Evolutionary conservation across 2,797 vertebrate species (phyloP).

Genomic region (Crenuchus spilurus): DNA sequence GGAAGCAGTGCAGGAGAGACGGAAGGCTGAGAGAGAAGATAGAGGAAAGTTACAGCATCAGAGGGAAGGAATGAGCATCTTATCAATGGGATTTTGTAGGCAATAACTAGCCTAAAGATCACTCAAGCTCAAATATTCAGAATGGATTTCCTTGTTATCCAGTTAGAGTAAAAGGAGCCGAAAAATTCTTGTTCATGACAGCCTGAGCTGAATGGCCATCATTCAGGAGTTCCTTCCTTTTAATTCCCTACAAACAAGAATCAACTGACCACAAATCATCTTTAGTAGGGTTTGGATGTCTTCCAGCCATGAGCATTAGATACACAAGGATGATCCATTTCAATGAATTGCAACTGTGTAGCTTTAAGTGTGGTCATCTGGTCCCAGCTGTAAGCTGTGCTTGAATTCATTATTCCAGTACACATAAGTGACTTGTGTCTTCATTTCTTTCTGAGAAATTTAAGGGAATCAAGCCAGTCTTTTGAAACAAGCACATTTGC

Average conservation of each 20-base stretch:
- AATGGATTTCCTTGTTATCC: background rate
- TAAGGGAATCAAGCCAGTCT: background rate
- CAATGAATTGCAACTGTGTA: background rate
- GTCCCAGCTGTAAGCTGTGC: background rate
- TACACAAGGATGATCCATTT: constrained; percentile 5
- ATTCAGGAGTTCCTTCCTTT: background rate
- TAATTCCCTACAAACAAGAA: constrained; percentile 1
- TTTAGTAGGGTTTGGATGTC: background rate
- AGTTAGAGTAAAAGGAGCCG: too few relatives aligned
- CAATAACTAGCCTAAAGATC: background rate
- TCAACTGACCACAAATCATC: constrained; percentile 22
- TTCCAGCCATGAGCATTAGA: background rate
- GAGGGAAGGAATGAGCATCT: background rate
- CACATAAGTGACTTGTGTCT: too few relatives aligned
- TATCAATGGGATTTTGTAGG: background rate
- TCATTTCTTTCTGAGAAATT: background rate
- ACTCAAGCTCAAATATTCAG: background rate
- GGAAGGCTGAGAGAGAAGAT: constrained; percentile 34
- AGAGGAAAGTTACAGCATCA: constrained; percentile 11
- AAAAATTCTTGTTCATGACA: too few relatives aligned
- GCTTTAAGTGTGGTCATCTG: background rate
- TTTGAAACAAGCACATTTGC: constrained; percentile 13
- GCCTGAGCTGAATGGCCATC: background rate
- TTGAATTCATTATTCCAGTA: too few relatives aligned
- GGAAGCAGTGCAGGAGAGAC: constrained; percentile 14